These are phyloP conservation scores for Thecophora atra DNA, from an alignment of 2,888 invertebrate species.

Conservation along the genomic window DNA sequence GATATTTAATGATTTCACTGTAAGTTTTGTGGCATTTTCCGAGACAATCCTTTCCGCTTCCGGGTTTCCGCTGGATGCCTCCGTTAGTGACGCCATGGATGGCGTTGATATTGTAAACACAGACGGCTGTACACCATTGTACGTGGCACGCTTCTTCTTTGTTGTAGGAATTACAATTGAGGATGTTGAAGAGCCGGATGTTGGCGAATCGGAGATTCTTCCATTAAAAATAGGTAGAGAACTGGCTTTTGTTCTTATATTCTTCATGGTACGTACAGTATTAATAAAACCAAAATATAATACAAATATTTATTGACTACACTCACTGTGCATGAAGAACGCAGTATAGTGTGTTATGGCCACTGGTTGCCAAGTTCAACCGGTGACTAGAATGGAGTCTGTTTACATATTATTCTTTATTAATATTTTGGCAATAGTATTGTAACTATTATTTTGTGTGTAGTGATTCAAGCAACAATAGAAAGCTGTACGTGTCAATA, in stretches of 20 bases:
- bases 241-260: conserved; percentile 59
- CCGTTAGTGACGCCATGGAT: conserved; percentile 42
- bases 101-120: conserved; percentile 56
- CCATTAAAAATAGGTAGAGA: conserved; percentile 63
- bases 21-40: conserved; percentile 33
- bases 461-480: not conserved
- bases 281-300: too few species aligned
- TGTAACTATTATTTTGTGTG: too few species aligned
- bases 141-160: conserved; percentile 46
- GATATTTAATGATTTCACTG: conserved; percentile 45
- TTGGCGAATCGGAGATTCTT: conserved; percentile 58
- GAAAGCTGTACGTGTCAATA: too few species aligned
- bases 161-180: conserved; percentile 42
- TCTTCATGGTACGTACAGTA: conserved; percentile 51
- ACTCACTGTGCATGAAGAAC: conserved; percentile 6
- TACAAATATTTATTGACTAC: not conserved
- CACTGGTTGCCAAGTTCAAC: conserved; percentile 43
- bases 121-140: conserved; percentile 47
- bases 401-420: not conserved
- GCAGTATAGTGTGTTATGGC: conserved; percentile 44
- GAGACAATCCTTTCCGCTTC: conserved; percentile 27
- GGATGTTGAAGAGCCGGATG: conserved; percentile 54
- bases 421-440: not conserved
- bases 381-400: conserved; percentile 37
- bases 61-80: conserved; percentile 32